These are phyloP conservation scores for Hyppa rectilinea DNA, from an alignment of 2,888 invertebrate genomes.

Conservation along the genomic window DNA sequence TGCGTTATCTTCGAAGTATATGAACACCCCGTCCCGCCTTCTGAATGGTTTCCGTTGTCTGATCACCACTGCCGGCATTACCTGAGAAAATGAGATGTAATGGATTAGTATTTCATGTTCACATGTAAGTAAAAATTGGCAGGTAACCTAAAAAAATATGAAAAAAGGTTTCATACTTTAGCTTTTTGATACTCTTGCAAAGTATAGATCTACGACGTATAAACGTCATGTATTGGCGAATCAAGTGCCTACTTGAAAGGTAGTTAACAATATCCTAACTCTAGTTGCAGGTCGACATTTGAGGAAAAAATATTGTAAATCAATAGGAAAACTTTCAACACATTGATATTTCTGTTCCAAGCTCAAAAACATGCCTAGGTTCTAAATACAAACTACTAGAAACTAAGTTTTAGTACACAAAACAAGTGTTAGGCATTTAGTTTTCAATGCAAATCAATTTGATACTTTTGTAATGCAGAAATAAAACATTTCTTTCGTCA, in stretches of 20 bases:
- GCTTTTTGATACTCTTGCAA: no score
- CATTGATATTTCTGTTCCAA: neutral
- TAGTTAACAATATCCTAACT: neutral
- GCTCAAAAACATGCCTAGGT: neutral
- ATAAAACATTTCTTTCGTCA: neutral
- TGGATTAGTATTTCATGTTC: neutral
- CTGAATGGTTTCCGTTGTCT: constrained; percentile 99
- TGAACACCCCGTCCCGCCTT: constrained; percentile 99
- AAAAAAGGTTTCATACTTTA: neutral
- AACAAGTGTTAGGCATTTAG: neutral
- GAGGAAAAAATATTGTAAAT: neutral
- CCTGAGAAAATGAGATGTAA: constrained; percentile 86
- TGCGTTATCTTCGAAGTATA: constrained; percentile 99
- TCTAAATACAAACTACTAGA: no score
- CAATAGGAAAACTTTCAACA: neutral
- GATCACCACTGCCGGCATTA: constrained; percentile 99
- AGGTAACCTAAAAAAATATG: neutral
- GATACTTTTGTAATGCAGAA: neutral
- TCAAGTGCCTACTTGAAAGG: no score
- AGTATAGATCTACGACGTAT: no score
- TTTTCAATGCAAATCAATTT: neutral
- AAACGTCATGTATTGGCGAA: neutral
- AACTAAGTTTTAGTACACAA: no score
- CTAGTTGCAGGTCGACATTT: neutral
- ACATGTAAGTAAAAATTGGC: neutral